Evolutionary conservation across 2,888 invertebrate species (phyloP).

Genomic region (Tryphoninae sp.): DNA sequence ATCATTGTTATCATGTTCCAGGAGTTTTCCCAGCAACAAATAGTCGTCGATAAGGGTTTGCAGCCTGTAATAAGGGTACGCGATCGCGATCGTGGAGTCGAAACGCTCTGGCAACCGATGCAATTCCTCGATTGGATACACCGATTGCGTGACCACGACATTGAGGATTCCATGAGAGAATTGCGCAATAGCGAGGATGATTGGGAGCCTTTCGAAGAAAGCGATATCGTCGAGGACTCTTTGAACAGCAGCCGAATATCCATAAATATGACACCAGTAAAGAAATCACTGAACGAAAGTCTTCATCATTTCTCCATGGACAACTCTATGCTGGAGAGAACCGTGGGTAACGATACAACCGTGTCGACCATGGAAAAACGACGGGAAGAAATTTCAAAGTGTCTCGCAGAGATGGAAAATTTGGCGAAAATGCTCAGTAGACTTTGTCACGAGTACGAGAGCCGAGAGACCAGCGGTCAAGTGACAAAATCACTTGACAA

Average conservation of each 20-base stretch:
- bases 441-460: constrained; percentile 73
- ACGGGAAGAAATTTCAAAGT: constrained; percentile 73
- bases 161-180: constrained; percentile 77
- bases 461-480: constrained; percentile 67
- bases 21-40: constrained; percentile 79
- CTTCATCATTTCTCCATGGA: constrained; percentile 78
- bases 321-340: constrained; percentile 72
- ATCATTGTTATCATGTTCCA: constrained; percentile 58
- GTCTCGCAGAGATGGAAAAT: constrained; percentile 76
- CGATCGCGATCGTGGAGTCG: constrained; percentile 72
- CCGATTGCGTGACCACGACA: constrained; percentile 76
- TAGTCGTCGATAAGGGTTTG: constrained; percentile 74
- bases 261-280: constrained; percentile 78
- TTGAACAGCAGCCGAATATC: constrained; percentile 76
- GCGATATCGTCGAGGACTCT: constrained; percentile 72
- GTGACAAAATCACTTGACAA: constrained; percentile 72
- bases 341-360: constrained; percentile 64
- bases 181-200: constrained; percentile 70
- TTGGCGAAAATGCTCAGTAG: constrained; percentile 75
- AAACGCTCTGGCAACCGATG: constrained; percentile 76
- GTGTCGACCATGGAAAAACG: constrained; percentile 68
- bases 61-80: constrained; percentile 77
- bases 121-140: constrained; percentile 78
- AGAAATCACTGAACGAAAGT: constrained; percentile 78
- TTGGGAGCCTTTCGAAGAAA: constrained; percentile 76